Evolutionary conservation across 2,797 vertebrate species (phyloP), one percentile per base, ranked within the genome.

Genomic region (Sardinella longiceps): DNA sequence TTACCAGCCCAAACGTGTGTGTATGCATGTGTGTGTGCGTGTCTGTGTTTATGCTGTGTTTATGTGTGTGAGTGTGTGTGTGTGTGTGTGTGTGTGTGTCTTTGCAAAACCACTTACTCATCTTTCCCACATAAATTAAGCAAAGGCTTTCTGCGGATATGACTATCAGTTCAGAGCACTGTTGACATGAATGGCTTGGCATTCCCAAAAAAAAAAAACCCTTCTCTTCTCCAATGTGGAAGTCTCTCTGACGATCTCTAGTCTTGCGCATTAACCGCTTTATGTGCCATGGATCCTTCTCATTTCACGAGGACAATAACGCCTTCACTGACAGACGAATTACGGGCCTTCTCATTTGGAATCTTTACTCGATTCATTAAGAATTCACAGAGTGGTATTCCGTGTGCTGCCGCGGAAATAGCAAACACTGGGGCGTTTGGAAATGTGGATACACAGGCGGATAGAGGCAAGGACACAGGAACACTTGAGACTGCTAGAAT

Each of bases 81-180:
- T 37, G 28, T 66, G 28, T 7, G 28, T n/a, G 28, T 33, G 28
- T 33, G 30, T 70, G 66, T 37, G 66, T 70, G 66, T 74, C 11
- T 74, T 30, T 74, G 66, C 33, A 74, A 14, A 74, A 30, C 14
- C 66, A 37, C 66, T 37, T 74, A 74, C 66, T 74, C 66, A 74
- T 74, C 66, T 37, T 74, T 74, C 30, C 66, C 30, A 74, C 14
- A 74, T 74, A 37, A 74, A 74, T 33, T 14, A 37, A 12, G 14
- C 66, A 5, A 33, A 14, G 66, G 66, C 30, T 74, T 37, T 74
- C 66, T 37, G 66, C 14, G 37, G 60, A 30, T 63, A 30, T 28
- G 9, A 30, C 28, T 63, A 63, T 63, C 60, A 63, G 60, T 30
- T 14, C 58, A 25, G 58, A 63, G 60, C 12, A 33, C 66, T 74